A percentile compares a stretch with the other conserved stretches of the same genome.
These are phyloP conservation scores for Propithecus coquereli DNA, from an alignment of 2,113 vertebrate genomes.

Conservation along the genomic window DNA sequence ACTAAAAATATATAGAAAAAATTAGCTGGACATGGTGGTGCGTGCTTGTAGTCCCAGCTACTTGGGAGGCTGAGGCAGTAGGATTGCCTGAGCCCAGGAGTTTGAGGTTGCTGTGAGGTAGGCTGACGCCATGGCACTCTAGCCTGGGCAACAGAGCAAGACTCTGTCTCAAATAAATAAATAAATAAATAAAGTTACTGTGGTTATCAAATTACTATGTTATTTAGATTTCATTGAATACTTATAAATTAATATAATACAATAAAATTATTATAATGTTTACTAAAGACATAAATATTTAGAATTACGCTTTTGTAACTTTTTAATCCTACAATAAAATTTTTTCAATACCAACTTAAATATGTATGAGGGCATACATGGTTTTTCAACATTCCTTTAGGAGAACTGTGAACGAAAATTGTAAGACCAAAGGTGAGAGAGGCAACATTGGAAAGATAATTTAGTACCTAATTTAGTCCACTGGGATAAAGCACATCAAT, in stretches of 20 bases:
- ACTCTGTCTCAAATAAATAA: no score
- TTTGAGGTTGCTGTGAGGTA: no score
- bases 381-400: not conserved
- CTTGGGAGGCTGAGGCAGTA: no score
- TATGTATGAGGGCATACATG: not conserved
- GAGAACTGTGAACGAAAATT: not conserved
- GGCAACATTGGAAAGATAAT: not conserved
- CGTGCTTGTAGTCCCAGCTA: no score
- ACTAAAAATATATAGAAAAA: no score
- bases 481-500: not conserved
- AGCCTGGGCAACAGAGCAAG: no score
- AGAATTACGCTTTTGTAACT: constrained; percentile 20
- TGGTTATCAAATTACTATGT: not conserved
- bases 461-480: not conserved
- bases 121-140: no score
- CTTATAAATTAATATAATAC: not conserved
- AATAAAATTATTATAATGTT: not conserved
- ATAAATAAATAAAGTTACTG: not conserved
- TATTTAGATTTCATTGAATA: constrained; percentile 26
- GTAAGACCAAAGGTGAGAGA: not conserved
- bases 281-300: constrained; percentile 43
- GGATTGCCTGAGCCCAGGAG: no score
- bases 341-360: constrained; percentile 36
- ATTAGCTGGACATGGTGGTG: no score
- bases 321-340: not conserved